Evolutionary conservation across 2,113 vertebrate species (phyloP).

Genomic region (Gallinago media): DNA sequence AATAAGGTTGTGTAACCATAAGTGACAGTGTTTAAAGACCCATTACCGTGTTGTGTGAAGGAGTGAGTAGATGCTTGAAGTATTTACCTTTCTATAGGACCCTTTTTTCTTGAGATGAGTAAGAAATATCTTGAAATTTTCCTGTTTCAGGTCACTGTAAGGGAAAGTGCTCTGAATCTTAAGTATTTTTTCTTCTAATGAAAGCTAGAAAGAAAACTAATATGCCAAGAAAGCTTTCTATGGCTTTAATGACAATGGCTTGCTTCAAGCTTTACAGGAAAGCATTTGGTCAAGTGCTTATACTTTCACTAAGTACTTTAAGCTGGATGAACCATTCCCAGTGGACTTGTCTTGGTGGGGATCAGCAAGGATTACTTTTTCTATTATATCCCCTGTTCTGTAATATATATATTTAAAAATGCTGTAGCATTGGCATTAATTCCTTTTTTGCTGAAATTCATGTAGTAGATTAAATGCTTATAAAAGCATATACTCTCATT

Average conservation of each 20-base stretch:
- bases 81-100: not conserved
- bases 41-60: not conserved
- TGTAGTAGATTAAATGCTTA: not conserved
- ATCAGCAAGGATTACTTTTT: conserved; percentile 54
- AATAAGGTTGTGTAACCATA: not conserved
- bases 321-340: conserved; percentile 44
- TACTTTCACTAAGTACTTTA: conserved; percentile 43
- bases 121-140: not conserved
- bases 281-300: conserved; percentile 41
- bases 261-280: not conserved
- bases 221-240: not conserved
- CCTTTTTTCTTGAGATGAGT: not conserved
- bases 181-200: not conserved
- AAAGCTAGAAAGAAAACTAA: not conserved
- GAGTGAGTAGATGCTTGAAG: not conserved
- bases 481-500: not conserved
- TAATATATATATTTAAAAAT: not conserved
- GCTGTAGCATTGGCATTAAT: not conserved
- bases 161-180: not conserved
- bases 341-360: not conserved
- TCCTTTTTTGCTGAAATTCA: not conserved
- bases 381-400: not conserved
- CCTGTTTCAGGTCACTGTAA: not conserved
- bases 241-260: not conserved
- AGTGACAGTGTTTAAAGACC: not conserved